Evolutionary conservation across 1,140 invertebrate species (phyloP).

Genomic region (Cataglyphis hispanica): DNA sequence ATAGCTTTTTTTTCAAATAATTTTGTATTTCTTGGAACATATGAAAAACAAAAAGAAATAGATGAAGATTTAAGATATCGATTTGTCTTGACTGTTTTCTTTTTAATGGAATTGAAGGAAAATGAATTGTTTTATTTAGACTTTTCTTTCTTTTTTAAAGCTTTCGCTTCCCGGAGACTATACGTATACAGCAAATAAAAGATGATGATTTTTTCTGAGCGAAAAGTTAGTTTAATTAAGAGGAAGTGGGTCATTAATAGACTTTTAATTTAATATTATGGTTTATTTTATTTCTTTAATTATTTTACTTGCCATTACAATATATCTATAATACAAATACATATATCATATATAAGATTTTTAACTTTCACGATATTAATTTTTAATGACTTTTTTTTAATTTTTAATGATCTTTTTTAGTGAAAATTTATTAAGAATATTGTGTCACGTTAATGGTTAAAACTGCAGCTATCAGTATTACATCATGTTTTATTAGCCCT

Average conservation of each 20-base stretch:
- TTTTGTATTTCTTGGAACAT: background rate
- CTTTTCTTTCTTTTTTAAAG: background rate
- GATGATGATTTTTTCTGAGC: constrained; percentile 26
- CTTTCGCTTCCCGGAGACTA: background rate
- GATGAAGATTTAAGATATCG: background rate
- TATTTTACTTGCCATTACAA: background rate
- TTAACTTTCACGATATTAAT: background rate
- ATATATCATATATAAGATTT: background rate
- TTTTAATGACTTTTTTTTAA: background rate
- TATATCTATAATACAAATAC: constrained; percentile 4
- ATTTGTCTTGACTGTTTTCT: background rate
- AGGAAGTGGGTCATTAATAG: constrained; percentile 36
- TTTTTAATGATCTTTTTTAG: background rate
- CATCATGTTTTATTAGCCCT: constrained; percentile 39
- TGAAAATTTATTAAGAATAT: background rate
- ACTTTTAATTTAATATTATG: constrained; percentile 52
- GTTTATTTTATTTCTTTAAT: background rate
- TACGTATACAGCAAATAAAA: constrained; percentile 18
- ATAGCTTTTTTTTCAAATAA: background rate
- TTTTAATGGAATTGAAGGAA: background rate
- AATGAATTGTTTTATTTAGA: constrained; percentile 10
- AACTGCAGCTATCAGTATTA: constrained; percentile 27
- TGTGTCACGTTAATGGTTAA: constrained; percentile 17
- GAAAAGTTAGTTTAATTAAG: constrained; percentile 26
- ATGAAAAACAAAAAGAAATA: background rate